Evolutionary conservation across 2,888 invertebrate species (phyloP).

Genomic region (Amphipyra tragopoginis): DNA sequence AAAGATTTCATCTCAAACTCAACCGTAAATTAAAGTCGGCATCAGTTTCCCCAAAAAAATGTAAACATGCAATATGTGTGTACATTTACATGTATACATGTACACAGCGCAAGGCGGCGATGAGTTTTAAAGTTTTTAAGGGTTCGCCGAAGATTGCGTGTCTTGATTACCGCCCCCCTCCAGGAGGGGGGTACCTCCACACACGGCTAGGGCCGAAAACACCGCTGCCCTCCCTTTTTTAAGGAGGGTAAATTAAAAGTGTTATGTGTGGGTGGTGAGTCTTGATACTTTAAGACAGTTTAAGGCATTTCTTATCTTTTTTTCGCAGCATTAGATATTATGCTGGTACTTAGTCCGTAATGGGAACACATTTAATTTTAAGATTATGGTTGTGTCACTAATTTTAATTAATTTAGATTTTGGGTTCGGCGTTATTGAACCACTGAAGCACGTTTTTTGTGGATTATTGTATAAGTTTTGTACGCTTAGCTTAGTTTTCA

Average conservation of each 20-base stretch:
- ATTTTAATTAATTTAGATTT: conserved; percentile 32
- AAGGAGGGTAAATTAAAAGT: conserved; percentile 90
- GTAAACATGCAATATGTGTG: conserved; percentile 53
- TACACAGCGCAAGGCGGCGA: conserved; percentile 79
- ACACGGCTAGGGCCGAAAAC: conserved; percentile 80
- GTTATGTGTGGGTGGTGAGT: conserved; percentile 65
- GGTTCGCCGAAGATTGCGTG: conserved; percentile 91
- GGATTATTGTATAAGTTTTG: too few relatives aligned
- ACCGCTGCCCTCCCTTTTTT: conserved; percentile 88
- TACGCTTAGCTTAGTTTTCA: too few relatives aligned
- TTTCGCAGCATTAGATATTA: conserved; percentile 34
- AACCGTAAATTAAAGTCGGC: conserved; percentile 68
- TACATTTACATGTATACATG: conserved; percentile 61
- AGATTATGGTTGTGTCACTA: conserved; percentile 1
- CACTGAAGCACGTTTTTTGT: too few relatives aligned
- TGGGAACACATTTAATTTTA: conserved; percentile 38
- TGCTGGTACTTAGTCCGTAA: conserved; percentile 21
- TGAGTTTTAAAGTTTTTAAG: conserved; percentile 91
- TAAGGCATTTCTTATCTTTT: conserved; percentile 62
- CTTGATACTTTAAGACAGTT: conserved; percentile 84
- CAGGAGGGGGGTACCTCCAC: conserved; percentile 69
- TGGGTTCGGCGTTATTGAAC: neutral
- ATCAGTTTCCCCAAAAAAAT: conserved; percentile 62
- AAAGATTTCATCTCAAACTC: conserved; percentile 13
- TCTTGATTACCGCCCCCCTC: conserved; percentile 89